A percentile compares a stretch with the other conserved stretches of the same genome.
These are phyloP conservation scores for Bufo gargarizans DNA, from an alignment of 2,113 vertebrate genomes.

Conservation along the genomic window DNA sequence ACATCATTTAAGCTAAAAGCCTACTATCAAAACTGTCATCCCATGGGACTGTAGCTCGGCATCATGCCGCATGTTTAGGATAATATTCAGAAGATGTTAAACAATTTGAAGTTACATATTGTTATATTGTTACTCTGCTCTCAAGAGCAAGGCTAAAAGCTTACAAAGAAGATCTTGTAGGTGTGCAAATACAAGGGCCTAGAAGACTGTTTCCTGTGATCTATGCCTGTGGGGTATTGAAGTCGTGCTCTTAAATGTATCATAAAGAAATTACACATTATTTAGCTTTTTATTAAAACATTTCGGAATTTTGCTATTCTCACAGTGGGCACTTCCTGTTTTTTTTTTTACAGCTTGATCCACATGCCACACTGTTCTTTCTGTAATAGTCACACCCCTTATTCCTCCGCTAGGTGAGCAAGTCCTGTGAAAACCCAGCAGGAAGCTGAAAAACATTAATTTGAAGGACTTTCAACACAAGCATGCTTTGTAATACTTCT, in stretches of 20 bases:
- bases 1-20: constrained; percentile 41
- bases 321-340: too few species aligned
- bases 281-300: too few species aligned
- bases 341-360: too few species aligned
- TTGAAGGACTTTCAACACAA: too few species aligned
- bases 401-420: too few species aligned
- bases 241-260: background rate
- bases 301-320: too few species aligned
- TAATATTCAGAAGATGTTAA: constrained; percentile 45
- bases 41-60: constrained; percentile 11
- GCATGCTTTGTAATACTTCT: too few species aligned
- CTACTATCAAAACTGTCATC: constrained; percentile 42
- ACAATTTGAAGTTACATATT: constrained; percentile 10
- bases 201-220: background rate
- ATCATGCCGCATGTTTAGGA: constrained; percentile 43
- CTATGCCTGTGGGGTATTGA: background rate
- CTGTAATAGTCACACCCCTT: too few species aligned
- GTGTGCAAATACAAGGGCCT: background rate
- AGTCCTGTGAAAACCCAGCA: too few species aligned
- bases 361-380: too few species aligned
- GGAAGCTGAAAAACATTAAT: too few species aligned
- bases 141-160: background rate
- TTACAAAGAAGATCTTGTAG: background rate
- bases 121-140: background rate
- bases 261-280: too few species aligned